Evolutionary conservation across 2,888 invertebrate species (phyloP), one percentile per base, ranked within the genome.

Genomic region (Tanytarsus gracilentus): DNA sequence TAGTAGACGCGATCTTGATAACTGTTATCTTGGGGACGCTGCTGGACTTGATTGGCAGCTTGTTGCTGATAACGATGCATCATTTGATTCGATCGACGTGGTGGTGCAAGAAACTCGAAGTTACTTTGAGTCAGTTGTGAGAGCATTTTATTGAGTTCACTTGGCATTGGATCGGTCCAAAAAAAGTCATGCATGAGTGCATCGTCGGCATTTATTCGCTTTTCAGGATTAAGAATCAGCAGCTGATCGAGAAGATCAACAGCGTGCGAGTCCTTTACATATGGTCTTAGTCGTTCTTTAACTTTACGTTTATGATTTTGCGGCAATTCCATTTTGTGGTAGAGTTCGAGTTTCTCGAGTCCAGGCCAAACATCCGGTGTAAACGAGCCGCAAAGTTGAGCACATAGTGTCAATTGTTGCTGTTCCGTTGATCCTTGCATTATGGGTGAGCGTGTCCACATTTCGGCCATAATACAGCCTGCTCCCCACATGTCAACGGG

Each of bases 381-480:
- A 63, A 99, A 95, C 0, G 95, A 92, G 0, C 99, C 99, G 70
- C 98, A 99, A 6, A 99, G 77, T 71, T 96, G 94, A 0, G 92
- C 91, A 63, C 99, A 99, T 14, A 97, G 78, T 26, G 88, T 89
- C 8, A 99, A 73, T 69, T 99, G 99, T 69, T 94, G 91, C 68
- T 96, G 96, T 68, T 99, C 99, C 0, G 96, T 94, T 53, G 88
- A 91, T 16, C 99, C 99, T 74, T 91, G 91, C 91, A 93, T 92
- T 62, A 93, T 92, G 0, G 93, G 98, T 4, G 87, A 87, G 16
- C 88, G 77, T 0, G 96, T 98, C 98, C 98, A 99, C 93, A 99
- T 93, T 77, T 99, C 99, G 0, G 98, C 98, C 98, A 99, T 98
- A 63, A 99, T 99, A 70, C 99, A 99, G 0, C 99, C 44, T 18